Base-by-base conservation (phyloP, 2,888 invertebrate species). In the Drosophila recens region DNA sequence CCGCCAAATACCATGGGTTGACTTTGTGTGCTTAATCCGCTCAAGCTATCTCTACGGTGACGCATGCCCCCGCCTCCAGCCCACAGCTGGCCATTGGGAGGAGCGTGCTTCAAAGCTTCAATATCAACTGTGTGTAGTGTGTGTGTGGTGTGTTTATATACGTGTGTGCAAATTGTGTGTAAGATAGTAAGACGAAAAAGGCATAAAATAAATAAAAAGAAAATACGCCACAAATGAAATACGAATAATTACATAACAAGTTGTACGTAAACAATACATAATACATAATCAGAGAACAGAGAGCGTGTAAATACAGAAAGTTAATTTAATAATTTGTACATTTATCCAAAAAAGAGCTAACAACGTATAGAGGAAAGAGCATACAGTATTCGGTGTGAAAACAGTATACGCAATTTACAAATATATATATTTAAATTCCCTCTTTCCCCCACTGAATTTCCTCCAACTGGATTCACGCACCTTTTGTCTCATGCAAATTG, bases 401-500 rank as follows among this genome's bases (percentile, higher is more conserved):
- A 9, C 13, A 58, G 15, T 69, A 59, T 61, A 42, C 48, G 30
- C 17, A 66, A 56, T 64, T 40, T 65, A 74, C 59, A 51, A 9
- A 65, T 38, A 53, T 27, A 53, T 10, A n/a, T 30, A 1, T 23
- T 40, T 27, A 53, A 1, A 70, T 17, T 34, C 34, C 27, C 34
- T 3, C 20, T 48, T 2, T 11, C 45, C 33, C 15, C 9, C 30
- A 1, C 9, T 15, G 9, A 43, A 9, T 42, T 10, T 15, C 3
- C 9, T 30, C 2, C 51, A 8, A 11, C 15, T 10, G 27, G 13
- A 4, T 17, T 10, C 36, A 83, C 90, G 92, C 93, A 93, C 96
- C 95, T 94, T 95, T 95, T 66, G 96, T 95, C 86, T 96, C 96
- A 87, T 95, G 94, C 82, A 97, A 94, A 90, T 96, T 96, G 90